Conservation (phyloP, 1,140 invertebrate species). For the Neodiprion lecontei region DNA sequence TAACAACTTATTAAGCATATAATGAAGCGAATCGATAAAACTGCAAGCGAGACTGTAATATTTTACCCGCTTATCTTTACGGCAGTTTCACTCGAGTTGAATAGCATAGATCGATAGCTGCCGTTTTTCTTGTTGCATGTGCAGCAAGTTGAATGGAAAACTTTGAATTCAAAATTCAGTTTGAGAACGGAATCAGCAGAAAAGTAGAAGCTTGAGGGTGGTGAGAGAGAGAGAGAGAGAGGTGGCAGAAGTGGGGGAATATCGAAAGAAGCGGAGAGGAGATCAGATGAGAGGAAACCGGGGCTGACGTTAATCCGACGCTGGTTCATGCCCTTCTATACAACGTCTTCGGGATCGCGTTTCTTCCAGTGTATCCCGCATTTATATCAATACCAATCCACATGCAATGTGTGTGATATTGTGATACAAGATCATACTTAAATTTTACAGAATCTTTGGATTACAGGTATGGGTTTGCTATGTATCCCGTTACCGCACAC, state of each 20-base stretch:
- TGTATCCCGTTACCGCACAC: background rate
- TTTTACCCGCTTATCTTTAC: too few relatives aligned
- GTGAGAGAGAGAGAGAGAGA: too few relatives aligned
- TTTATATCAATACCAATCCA: background rate
- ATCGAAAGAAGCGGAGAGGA: slow-evolving; percentile 10
- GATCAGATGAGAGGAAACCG: slow-evolving; percentile 12
- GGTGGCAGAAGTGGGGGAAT: background rate
- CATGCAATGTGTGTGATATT: background rate
- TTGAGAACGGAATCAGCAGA: slow-evolving; percentile 10
- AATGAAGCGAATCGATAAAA: background rate
- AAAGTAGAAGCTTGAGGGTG: slow-evolving; percentile 11
- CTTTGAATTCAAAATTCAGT: background rate
- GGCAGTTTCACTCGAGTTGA: too few relatives aligned
- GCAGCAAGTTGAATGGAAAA: too few relatives aligned
- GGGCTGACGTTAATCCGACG: slow-evolving; percentile 14
- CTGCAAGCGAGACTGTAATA: too few relatives aligned
- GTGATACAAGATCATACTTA: background rate
- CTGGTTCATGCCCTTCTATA: slow-evolving; percentile 19
- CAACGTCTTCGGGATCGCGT: slow-evolving; percentile 23
- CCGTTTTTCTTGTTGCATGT: too few relatives aligned
- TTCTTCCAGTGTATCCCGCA: slow-evolving; percentile 18
- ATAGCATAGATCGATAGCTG: too few relatives aligned
- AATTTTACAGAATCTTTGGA: background rate
- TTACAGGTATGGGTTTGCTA: background rate
- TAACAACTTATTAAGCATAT: background rate